Evolutionary conservation across 2,888 invertebrate genomes (phyloP).

Genomic region (Cistogaster globosa): DNA sequence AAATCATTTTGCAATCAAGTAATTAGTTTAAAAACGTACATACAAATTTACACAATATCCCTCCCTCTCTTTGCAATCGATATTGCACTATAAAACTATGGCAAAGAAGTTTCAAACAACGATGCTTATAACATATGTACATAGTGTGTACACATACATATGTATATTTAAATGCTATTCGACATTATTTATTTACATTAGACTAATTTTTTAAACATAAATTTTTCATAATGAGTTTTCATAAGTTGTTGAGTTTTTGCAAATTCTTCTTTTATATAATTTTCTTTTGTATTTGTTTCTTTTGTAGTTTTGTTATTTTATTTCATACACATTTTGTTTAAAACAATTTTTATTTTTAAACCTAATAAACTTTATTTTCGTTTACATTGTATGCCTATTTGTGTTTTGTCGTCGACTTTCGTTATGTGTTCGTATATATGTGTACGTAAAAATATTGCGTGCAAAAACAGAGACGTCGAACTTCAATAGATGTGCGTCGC

Average conservation of each 20-base stretch:
- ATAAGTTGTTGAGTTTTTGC: conserved; percentile 27
- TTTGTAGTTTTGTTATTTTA: neutral
- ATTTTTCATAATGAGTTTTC: conserved; percentile 9
- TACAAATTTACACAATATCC: no score
- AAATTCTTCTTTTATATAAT: conserved; percentile 14
- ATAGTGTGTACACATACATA: no score
- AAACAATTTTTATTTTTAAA: neutral
- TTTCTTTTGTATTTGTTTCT: conserved; percentile 26
- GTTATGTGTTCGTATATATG: conserved; percentile 12
- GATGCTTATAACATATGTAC: no score
- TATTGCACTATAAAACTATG: no score
- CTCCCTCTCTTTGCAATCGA: no score
- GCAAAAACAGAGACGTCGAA: conserved; percentile 88
- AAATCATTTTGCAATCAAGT: no score
- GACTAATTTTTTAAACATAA: neutral
- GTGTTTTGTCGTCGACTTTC: neutral
- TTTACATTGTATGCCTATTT: conserved; percentile 15
- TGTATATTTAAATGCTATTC: no score
- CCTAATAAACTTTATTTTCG: conserved; percentile 30
- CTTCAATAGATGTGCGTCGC: conserved; percentile 94
- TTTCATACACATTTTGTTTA: neutral
- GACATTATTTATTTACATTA: no score
- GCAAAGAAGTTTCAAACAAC: no score
- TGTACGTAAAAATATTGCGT: neutral
- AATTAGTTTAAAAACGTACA: no score